Percentiles rank a stretch among this genome's conserved stretches.
phyloP scores from a whole-genome alignment of 2,113 vertebrate genomes.

The Ariopsis seemanni region DNA sequence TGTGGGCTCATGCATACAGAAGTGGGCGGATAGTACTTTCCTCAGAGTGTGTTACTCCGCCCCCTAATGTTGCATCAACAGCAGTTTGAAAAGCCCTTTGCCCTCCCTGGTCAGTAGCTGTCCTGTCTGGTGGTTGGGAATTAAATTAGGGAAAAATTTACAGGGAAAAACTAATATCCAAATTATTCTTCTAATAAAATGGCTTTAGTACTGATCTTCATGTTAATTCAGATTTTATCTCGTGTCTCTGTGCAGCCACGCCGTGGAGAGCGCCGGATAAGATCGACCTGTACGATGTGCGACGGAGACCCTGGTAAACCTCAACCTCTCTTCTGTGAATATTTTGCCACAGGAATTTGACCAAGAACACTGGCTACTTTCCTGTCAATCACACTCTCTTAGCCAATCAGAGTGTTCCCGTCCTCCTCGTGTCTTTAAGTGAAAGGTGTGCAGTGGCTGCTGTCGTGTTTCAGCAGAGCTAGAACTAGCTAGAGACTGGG shows the following conservation, averaged over 20 bases:
- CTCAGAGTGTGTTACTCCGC: too few relatives aligned
- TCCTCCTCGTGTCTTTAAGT: background rate
- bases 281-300: conserved; percentile 96
- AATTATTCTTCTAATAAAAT: too few relatives aligned
- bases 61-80: too few relatives aligned
- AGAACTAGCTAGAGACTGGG: background rate
- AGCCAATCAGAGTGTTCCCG: background rate
- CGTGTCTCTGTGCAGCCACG: conserved; percentile 73
- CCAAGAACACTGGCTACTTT: background rate
- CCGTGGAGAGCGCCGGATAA: conserved; percentile 95
- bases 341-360: background rate
- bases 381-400: background rate
- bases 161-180: too few relatives aligned
- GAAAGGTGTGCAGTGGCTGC: background rate
- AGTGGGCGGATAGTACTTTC: too few relatives aligned
- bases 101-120: too few relatives aligned
- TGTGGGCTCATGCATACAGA: too few relatives aligned
- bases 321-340: background rate
- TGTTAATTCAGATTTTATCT: background rate
- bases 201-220: too few relatives aligned
- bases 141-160: too few relatives aligned
- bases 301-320: conserved; percentile 91
- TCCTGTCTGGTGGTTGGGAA: too few relatives aligned
- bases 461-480: background rate
- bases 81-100: too few relatives aligned